Evolutionary conservation across 2,113 vertebrate genomes (phyloP).

Genomic region (Chrysemys picta): DNA sequence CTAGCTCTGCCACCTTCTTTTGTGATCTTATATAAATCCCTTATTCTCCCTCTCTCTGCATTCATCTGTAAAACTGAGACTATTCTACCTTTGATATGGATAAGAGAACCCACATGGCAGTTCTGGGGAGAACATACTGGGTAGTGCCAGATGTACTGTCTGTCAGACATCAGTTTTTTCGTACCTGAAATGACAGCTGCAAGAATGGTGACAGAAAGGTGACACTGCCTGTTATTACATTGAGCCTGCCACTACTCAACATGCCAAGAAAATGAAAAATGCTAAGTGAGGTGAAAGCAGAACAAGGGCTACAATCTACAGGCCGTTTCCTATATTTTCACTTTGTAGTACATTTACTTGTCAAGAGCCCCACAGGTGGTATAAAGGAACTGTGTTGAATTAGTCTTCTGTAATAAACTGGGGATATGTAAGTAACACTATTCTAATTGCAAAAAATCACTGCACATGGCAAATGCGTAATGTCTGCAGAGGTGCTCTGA

Average conservation of each 20-base stretch:
- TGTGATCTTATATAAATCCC: rapidly evolving
- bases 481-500: neutral
- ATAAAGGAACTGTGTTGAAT: neutral
- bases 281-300: neutral
- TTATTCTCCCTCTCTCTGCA: neutral
- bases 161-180: neutral
- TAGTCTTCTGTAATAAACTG: neutral
- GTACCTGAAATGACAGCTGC: neutral
- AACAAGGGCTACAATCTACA: neutral
- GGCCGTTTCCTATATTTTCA: neutral
- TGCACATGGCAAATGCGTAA: rapidly evolving
- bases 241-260: neutral
- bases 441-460: neutral
- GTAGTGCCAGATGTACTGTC: neutral
- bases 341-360: neutral
- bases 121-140: neutral
- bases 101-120: neutral
- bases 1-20: rapidly evolving
- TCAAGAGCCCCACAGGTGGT: neutral
- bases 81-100: rapidly evolving
- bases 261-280: neutral
- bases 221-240: neutral
- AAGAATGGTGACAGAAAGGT: neutral
- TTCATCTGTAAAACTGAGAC: neutral
- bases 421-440: rapidly evolving